Evolutionary conservation across 2,888 invertebrate genomes (phyloP).

Genomic region (Platycnemis pennipes): DNA sequence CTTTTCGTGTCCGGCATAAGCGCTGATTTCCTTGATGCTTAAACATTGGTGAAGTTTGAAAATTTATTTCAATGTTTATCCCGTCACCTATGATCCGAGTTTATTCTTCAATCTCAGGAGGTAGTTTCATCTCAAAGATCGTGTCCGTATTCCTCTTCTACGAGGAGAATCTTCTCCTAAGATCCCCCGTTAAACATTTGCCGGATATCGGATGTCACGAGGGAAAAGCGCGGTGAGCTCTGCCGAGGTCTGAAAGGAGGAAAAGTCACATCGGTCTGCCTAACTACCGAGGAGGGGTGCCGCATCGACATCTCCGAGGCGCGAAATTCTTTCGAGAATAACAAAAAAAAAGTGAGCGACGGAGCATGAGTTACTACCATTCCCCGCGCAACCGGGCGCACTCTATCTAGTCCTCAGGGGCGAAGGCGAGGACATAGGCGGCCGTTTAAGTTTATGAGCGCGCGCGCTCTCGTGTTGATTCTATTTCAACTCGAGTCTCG

Average conservation of each 20-base stretch:
- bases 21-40: background rate
- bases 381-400: background rate
- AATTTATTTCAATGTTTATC: background rate
- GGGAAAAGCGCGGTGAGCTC: background rate
- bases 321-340: background rate
- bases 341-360: background rate
- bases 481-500: background rate
- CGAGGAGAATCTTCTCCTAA: background rate
- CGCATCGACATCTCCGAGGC: background rate
- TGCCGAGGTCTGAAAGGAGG: background rate
- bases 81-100: background rate
- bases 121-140: background rate
- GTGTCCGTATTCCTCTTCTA: background rate
- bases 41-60: background rate
- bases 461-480: conserved; percentile 28
- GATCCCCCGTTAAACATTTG: background rate
- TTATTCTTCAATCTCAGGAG: background rate
- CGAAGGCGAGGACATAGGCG: background rate
- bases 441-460: conserved; percentile 26
- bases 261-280: background rate
- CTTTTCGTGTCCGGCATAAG: background rate
- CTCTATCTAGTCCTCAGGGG: background rate
- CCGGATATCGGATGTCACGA: conserved; percentile 4
- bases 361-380: background rate
- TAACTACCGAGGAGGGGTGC: background rate